These are phyloP conservation scores for Apteryx mantelli DNA, from an alignment of 2,113 vertebrate genomes.

Conservation along the genomic window DNA sequence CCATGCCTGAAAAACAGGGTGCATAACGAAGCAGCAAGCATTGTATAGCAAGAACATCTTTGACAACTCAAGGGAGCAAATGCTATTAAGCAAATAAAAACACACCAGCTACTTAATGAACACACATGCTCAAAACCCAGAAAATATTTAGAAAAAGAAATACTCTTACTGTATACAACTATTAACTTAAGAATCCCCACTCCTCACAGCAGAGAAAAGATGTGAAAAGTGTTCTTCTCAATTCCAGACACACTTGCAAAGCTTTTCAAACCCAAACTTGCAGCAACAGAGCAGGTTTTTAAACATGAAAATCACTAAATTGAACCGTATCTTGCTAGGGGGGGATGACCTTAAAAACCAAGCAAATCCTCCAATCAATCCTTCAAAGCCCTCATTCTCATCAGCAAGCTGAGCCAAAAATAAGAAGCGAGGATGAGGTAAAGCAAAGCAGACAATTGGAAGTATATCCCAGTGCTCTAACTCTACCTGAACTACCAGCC, in stretches of 20 bases:
- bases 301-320: neutral
- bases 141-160: neutral
- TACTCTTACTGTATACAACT: neutral
- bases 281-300: neutral
- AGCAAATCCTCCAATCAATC: neutral
- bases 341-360: neutral
- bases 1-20: neutral
- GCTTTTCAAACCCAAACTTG: neutral
- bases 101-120: neutral
- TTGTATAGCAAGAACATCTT: neutral
- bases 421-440: neutral
- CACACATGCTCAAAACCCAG: neutral
- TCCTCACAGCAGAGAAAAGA: neutral
- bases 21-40: neutral
- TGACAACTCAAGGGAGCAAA: neutral
- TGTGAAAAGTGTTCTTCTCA: neutral
- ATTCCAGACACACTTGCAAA: neutral
- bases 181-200: neutral
- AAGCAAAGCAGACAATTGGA: neutral
- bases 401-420: neutral
- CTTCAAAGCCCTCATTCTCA: neutral
- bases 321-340: neutral
- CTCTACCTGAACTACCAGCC: neutral
- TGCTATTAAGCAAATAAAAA: neutral
- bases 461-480: fast-evolving